These are phyloP conservation scores for Luffia ferchaultella DNA, from an alignment of 2,888 invertebrate species.

Conservation along the genomic window DNA sequence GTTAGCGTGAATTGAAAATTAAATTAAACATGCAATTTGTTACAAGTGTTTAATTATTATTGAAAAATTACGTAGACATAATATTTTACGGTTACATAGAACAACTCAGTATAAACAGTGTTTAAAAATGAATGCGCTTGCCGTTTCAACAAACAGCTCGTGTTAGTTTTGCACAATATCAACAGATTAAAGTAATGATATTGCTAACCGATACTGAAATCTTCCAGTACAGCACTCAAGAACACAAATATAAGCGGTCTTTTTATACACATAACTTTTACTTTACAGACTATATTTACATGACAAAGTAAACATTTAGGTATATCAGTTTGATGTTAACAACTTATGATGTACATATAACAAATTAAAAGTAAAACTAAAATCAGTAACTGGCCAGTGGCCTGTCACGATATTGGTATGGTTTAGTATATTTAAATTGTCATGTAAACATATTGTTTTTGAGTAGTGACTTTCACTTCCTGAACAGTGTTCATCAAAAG, in stretches of 20 bases:
- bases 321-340: too few species aligned
- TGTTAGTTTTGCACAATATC: conserved; percentile 36
- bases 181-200: conserved; percentile 30
- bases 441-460: not conserved
- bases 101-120: conserved; percentile 60
- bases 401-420: not conserved
- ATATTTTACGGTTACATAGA: conserved; percentile 63
- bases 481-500: conserved; percentile 49
- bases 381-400: too few species aligned
- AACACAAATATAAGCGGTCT: too few species aligned
- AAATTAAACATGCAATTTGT: not conserved
- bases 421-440: not conserved
- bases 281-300: too few species aligned
- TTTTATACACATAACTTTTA: too few species aligned
- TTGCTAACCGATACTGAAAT: too few species aligned
- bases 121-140: conserved; percentile 44
- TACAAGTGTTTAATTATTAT: conserved; percentile 23
- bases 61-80: conserved; percentile 63
- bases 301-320: too few species aligned
- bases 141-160: conserved; percentile 33
- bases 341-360: too few species aligned
- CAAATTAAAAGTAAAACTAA: too few species aligned
- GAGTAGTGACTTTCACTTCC: conserved; percentile 24
- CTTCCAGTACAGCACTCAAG: too few species aligned
- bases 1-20: too few species aligned